A percentile compares a stretch with the other conserved stretches of the same genome.
phyloP scores from a whole-genome alignment of 2,888 invertebrate genomes.

The Ennomos fuscantarius region DNA sequence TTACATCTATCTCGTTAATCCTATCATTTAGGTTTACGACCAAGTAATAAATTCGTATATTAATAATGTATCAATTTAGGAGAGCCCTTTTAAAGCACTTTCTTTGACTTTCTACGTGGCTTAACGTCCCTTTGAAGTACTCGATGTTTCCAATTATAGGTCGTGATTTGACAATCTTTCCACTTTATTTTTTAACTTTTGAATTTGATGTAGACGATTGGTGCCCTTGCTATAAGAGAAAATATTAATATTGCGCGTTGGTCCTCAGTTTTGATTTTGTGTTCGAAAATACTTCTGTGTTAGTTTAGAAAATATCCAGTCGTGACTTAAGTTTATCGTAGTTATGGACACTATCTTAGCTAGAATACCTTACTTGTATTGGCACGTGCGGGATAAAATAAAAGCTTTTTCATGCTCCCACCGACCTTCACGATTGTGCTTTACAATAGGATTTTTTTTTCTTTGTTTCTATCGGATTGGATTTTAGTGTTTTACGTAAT shows the following conservation, averaged over 20 bases:
- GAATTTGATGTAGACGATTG: constrained; percentile 4
- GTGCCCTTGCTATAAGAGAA: not conserved
- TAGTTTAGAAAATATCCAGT: constrained; percentile 10
- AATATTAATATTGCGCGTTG: too few relatives aligned
- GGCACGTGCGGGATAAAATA: constrained; percentile 35
- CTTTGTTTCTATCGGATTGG: constrained; percentile 43
- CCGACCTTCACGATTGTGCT: constrained; percentile 57
- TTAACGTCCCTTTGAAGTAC: constrained; percentile 26
- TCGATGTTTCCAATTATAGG: constrained; percentile 34
- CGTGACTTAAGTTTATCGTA: constrained; percentile 18
- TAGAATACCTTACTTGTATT: constrained; percentile 24
- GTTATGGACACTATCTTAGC: constrained; percentile 19
- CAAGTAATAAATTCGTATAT: constrained; percentile 5
- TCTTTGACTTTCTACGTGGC: constrained; percentile 30
- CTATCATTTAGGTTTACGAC: constrained; percentile 9
- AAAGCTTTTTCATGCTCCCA: constrained; percentile 43
- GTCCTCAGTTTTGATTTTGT: too few relatives aligned
- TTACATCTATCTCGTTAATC: constrained; percentile 37
- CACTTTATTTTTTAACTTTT: constrained; percentile 11
- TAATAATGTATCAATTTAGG: constrained; percentile 8
- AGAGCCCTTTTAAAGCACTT: constrained; percentile 24
- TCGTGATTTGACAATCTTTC: constrained; percentile 34
- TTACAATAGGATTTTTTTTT: constrained; percentile 50
- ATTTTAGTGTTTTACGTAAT: constrained; percentile 56
- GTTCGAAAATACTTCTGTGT: not conserved